Evolutionary conservation across 2,888 invertebrate genomes (phyloP), one percentile per base, ranked within the genome.

Genomic region (Tolmerus cingulatus): DNA sequence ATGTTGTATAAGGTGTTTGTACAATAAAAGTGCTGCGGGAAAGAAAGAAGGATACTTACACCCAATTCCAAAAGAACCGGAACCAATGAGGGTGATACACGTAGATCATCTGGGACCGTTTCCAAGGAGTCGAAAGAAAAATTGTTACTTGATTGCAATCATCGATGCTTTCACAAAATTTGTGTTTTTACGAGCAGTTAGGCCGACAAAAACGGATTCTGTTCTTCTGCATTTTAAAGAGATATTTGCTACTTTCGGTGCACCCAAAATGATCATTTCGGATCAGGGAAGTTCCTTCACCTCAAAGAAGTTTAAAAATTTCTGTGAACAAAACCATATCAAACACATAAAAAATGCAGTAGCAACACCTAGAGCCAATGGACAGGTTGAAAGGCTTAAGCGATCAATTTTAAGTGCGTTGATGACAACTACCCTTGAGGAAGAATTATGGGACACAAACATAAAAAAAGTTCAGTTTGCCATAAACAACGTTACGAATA

Each of bases 81-180:
- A 87, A 78, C 87, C 91, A 0, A 91, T 92, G 77, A 89, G 90
- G 77, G 91, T 91, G 0, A 23, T 91, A 5, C 91, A 91, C 55
- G 74, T 91, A 0, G 91, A 91, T 87, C 91, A 91, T 86, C 74
- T 91, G 0, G 90, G 90, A 0, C 91, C 91, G 5, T 91, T 90
- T 85, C 90, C 90, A n/a, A 88, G 88, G 8, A 90, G 90, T 19
- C 89, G 87, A 66, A 88, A 84, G 87, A 16, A 16, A 46, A 46
- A 46, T 16, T 14, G 12, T 1, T 5, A 46, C 14, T 0, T 46
- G 1, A 46, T 16, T 12, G 43, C 14, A 3, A 46, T 46, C 3
- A 46, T 46, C 2, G 43, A 46, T 43, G 43, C 43, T 2, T 43
- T 43, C 12, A 43, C 43, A 7, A 43, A 43, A 3, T 43, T 12